phyloP scores from a whole-genome alignment of 2,797 vertebrate genomes.

The Manis javanica region DNA sequence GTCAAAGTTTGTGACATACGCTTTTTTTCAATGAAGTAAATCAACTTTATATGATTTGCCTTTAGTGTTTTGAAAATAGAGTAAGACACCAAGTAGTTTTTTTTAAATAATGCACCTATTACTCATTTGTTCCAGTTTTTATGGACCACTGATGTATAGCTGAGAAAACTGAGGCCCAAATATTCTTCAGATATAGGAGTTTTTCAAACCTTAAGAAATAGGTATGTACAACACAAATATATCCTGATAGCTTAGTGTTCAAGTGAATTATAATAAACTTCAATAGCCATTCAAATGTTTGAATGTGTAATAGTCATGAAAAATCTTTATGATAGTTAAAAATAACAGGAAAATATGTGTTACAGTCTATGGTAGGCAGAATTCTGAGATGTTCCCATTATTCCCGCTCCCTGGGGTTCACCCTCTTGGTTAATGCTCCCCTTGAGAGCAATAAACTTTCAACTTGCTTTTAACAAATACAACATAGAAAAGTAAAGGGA shows the following conservation, averaged over 20 bases:
- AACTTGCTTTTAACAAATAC: background rate
- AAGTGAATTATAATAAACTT: background rate
- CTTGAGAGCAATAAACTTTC: background rate
- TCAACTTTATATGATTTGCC: background rate
- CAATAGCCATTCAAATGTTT: background rate
- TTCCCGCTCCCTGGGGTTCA: background rate
- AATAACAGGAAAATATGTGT: background rate
- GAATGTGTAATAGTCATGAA: background rate
- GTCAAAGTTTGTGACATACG: background rate
- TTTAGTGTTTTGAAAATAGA: background rate
- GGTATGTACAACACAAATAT: background rate
- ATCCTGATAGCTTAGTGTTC: background rate
- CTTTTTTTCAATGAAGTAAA: constrained; percentile 9
- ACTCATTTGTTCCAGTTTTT: background rate
- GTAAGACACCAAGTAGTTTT: background rate
- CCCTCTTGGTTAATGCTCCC: background rate
- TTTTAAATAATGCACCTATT: background rate
- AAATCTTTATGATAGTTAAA: background rate
- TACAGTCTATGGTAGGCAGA: background rate
- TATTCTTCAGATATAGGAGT: background rate
- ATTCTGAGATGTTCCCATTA: background rate
- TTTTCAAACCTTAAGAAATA: background rate
- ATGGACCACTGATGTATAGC: background rate
- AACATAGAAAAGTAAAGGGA: background rate
- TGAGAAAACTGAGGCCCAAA: background rate